Evolutionary conservation across 2,888 invertebrate species (phyloP), one percentile per base, ranked within the genome.

Genomic region (Zhengitettix transpicula): DNA sequence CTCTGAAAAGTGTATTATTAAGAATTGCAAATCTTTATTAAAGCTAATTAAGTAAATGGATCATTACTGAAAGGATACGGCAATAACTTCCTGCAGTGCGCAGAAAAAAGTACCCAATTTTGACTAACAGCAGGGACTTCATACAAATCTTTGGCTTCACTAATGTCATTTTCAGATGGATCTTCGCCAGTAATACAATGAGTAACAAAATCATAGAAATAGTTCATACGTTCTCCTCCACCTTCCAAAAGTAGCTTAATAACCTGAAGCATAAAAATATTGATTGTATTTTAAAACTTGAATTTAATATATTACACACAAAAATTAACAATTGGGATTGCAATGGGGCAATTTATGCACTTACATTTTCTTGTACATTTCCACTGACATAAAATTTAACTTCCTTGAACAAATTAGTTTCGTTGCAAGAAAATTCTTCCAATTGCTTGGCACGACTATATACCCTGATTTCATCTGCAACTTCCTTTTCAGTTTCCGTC

Each of bases 101-200:
- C 75, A 47, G 81, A 82, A 63, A 77, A 71, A 52, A 81, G 72
- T 62, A 96, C 87, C 96, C 96, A 97, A 72, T 85, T 81, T 69
- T 85, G 84, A 52, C 85, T 86, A 59, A 96, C 88, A 65, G 93
- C 90, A 63, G 94, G 93, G 60, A 93, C 85, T 74, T 91, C 93
- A 74, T 94, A 97, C 15, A 97, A 80, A 71, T 97, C 96, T 71
- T 86, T 85, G 11, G 94, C 94, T 76, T 93, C 92, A 60, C 84
- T 83, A 67, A 95, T 81, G 72, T 93, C 94, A 69, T 83, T 86
- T 72, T 92, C 91, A 68, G 87, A 82, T 61, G 86, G 86, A 75
- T 91, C 87, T 66, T 82, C 78, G 40, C 89, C 94, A 67, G 92
- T 91, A 70, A 97, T 88, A 68, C 93, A 79, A 78, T 95, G 94